phyloP scores from a whole-genome alignment of 2,888 invertebrate species.

The Acleris literana region DNA sequence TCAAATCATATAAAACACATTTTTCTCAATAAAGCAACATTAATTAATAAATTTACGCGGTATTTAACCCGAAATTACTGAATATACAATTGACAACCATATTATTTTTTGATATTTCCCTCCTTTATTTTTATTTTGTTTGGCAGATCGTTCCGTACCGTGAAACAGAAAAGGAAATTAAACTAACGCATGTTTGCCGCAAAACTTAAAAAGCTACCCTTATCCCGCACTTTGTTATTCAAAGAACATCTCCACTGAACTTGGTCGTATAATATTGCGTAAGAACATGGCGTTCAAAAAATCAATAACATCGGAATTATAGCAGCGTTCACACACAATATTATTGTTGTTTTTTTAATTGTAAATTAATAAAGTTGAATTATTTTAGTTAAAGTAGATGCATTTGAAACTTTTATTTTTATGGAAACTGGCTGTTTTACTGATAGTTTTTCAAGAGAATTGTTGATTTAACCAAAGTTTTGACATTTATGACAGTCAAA shows the following conservation, averaged over 20 bases:
- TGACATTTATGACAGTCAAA: conserved; percentile 7
- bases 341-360: neutral
- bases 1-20: conserved; percentile 37
- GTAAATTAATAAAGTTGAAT: neutral
- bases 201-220: conserved; percentile 21
- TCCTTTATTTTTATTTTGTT: conserved; percentile 45
- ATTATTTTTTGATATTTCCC: conserved; percentile 43
- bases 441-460: neutral
- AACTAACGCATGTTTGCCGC: conserved; percentile 29
- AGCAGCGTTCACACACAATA: conserved; percentile 18
- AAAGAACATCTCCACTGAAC: conserved; percentile 12
- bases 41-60: conserved; percentile 1
- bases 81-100: conserved; percentile 28
- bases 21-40: conserved; percentile 23
- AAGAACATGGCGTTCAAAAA: conserved; percentile 41
- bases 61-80: conserved; percentile 1
- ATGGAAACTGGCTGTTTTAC: neutral
- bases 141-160: conserved; percentile 41
- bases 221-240: neutral
- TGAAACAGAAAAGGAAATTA: conserved; percentile 24
- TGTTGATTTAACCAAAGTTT: neutral
- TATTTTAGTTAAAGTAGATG: neutral
- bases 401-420: neutral
- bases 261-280: conserved; percentile 44
- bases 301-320: conserved; percentile 37